Conservation (phyloP, 2,888 invertebrate species). For the Euplagia quadripunctaria region DNA sequence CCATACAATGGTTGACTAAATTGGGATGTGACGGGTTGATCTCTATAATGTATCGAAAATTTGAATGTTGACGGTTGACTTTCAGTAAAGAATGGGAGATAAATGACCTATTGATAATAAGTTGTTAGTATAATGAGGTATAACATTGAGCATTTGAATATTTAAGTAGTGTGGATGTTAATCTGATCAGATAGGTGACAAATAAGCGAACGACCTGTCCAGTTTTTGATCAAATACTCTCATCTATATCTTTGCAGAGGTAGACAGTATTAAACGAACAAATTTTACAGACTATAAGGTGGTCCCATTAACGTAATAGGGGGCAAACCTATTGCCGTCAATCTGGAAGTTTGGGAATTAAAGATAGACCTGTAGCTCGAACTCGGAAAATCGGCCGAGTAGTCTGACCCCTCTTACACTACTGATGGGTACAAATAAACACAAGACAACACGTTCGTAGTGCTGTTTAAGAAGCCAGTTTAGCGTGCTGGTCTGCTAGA, state of each 20-base stretch:
- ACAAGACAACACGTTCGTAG: no score
- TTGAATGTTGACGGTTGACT: constrained; percentile 59
- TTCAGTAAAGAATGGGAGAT: constrained; percentile 34
- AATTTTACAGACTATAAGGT: no score
- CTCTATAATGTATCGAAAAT: constrained; percentile 56
- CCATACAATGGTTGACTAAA: constrained; percentile 67
- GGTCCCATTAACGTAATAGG: no score
- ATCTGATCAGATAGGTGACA: background rate
- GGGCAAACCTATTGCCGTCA: no score
- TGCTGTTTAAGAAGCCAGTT: no score
- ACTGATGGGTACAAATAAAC: no score
- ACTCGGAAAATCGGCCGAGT: no score
- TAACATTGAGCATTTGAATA: background rate
- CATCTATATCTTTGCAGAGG: background rate
- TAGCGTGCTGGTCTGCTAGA: no score
- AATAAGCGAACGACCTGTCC: background rate
- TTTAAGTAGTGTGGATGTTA: background rate
- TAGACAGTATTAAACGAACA: background rate
- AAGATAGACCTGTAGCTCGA: no score
- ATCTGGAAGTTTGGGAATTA: no score
- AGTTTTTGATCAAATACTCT: background rate
- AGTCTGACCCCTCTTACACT: no score
- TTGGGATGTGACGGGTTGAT: constrained; percentile 53
- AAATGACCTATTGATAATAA: constrained; percentile 32
- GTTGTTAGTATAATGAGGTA: constrained; percentile 36